A percentile compares a stretch with the other conserved stretches of the same genome.
Evolutionary conservation across 2,797 vertebrate species (phyloP).

Genomic region (Leucoraja ocellata): DNA sequence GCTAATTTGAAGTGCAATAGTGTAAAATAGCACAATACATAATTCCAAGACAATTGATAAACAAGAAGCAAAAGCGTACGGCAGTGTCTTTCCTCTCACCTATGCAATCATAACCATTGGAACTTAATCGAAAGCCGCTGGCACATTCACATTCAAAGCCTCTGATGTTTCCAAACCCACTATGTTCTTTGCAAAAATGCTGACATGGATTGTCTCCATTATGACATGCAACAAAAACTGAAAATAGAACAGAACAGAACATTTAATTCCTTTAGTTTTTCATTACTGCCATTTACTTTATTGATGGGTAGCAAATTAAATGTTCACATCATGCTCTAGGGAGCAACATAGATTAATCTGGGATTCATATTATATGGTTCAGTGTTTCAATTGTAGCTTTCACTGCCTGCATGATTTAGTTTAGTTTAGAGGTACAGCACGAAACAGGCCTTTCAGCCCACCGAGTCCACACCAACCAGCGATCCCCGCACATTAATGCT

Average conservation of each 20-base stretch:
- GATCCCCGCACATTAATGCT: too few relatives aligned
- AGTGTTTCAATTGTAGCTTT: too few relatives aligned
- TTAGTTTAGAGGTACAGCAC: too few relatives aligned
- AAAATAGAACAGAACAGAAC: neutral
- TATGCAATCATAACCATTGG: neutral
- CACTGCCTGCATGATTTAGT: too few relatives aligned
- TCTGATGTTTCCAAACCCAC: neutral
- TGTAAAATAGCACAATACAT: neutral
- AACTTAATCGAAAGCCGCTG: neutral
- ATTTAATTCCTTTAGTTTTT: neutral
- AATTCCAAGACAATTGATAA: neutral
- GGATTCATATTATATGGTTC: too few relatives aligned
- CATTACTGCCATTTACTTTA: neutral
- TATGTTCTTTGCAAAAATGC: neutral
- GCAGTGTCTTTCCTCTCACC: neutral
- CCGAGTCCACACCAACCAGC: too few relatives aligned
- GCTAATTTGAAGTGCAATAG: too few relatives aligned
- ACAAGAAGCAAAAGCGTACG: neutral
- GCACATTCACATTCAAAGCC: conserved; percentile 17
- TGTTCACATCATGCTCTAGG: neutral
- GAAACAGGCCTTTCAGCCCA: too few relatives aligned
- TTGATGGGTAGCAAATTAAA: neutral
- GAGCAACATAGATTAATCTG: neutral
- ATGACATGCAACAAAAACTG: conserved; percentile 10
- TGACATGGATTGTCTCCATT: conserved; percentile 4